Base-by-base conservation (phyloP, 2,113 vertebrate species). In the Mobula birostris region DNA sequence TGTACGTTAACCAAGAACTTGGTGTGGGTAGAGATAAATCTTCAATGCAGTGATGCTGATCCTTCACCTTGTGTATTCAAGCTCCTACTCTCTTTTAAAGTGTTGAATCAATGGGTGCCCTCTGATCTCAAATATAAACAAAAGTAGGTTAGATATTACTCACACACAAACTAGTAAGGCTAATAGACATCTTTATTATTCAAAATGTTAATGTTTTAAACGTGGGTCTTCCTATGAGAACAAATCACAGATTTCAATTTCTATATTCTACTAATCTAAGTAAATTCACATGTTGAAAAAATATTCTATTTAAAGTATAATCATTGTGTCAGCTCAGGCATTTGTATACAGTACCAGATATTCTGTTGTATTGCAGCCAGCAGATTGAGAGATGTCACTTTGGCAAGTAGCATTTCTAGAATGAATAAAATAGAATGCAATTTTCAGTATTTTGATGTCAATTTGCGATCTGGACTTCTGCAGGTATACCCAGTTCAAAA, bases 341-440 rank as follows among this genome's bases (percentile, higher is more conserved):
- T 40, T 83, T 83, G 14, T 70, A 70, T 70, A 70, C 17, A 56
- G 80, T 83, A 83, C 80, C 80, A 83, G 80, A 21, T 83, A 56
- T 83, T 83, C 40, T 56, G 40, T 83, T 83, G 36, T 83, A 48
- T 56, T 48, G 48, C 80, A 83, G 80, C 40, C 80, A 83, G 19
- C 40, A 83, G 40, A 36, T n/a, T 83, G 40, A 80, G 78, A 80
- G 78, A 80, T 83, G 80, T 56, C 80, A 83, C 40, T 83, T 83
- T 56, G 40, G 40, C 15, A 83, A 83, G 17, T 12, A 83, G 7
- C 19, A 9, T 83, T 36, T 56, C 40, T 40, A 56, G 5, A 17
- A 48, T 17, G 1, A 56, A 83, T 83, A 83, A 83, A 83, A 48
- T 83, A 83, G 80, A 83, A 56, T 83, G 40, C 7, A 83, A 56